Evolutionary conservation across 1,140 invertebrate genomes (phyloP), one percentile per base, ranked within the genome.

Genomic region (Aphelinus atriplicis): DNA sequence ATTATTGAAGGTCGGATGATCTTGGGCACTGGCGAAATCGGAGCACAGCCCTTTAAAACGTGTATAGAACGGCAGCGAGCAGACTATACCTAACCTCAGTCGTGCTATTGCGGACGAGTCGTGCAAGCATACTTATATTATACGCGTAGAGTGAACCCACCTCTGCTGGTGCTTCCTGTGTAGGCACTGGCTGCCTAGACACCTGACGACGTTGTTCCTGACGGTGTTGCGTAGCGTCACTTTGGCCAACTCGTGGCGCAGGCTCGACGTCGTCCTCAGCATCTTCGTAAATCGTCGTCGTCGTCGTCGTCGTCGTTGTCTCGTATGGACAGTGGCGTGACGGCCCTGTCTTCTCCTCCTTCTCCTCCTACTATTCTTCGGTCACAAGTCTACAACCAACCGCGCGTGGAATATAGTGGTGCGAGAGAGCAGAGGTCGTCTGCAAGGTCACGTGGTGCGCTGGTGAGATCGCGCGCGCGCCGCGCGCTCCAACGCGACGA

Each of bases 241-340:
- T 79, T 89, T 90, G 78, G 90, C 82, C 76, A 91, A 86, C 80
- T 91, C 91, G 81, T 91, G 92, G 88, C 92, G 91, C 84, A 91
- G 84, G 78, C 90, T 85, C 83, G 90, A 89, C 81, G 91, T 92
- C 47, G 80, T 80, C 67, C 83, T 79, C 48, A 83, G 78, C 80
- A 84, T 80, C 26, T 26, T 26, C 26, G 26, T 26, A 26, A 26
- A 26, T 26, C 26, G 64, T 4, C 43, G 80, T 48, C 43, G 78
- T 78, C 53, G 81, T 80, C 53, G 81, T 80, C 79, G 61, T 48
- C 48, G 3, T 65, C 9, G 48, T 42, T 42, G n/a, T 5, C 1
- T 42, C 1, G 26, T 63, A 3, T 1, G 42, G 26, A 2, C 2
- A 3, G 1, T 42, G 3, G 5, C 7, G 7, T 9, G 50, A 5